Evolutionary conservation across 2,113 vertebrate genomes (phyloP), one percentile per base, ranked within the genome.

Genomic region (Thinocorus orbignyianus): DNA sequence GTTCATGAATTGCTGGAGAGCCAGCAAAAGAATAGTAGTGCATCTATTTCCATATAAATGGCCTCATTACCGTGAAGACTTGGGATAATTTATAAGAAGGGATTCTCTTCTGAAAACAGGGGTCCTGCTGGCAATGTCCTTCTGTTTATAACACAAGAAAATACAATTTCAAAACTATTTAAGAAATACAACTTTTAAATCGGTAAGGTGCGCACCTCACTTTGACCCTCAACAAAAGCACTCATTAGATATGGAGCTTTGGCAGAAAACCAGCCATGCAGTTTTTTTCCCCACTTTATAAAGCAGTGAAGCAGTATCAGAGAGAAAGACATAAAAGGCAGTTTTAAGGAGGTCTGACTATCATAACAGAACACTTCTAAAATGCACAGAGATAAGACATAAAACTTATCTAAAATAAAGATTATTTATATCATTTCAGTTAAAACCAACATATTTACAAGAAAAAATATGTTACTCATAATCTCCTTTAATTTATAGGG

Each of bases 11-110:
- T 93, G 88, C 94, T 93, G 80, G 87, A 94, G 88, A 95, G 92
- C 61, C 93, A 88, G 88, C 69, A 71, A 68, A 95, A 94, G 92
- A 88, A 33, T 17, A 86, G 86, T 49, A 64, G 74, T 2, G 74
- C 71, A 65, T 72, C 90, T n/a, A 91, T 96, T 95, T 96, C 96
- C 96, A 95, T 90, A 77, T 44, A 92, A 95, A 96, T 95, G 81
- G 88, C 72, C 90, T 95, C 70, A 92, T 93, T 93, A 85, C 54
- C 46, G 93, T 86, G 92, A 90, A 95, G 92, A 39, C 83, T 54
- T 8, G 25, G 23, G 49, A 86, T 92, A 92, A 95, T 95, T 92
- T 88, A 94, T 52, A 74, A 93, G 83, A 62, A 74, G 42, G 81
- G 78, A 93, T 88, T 88, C 79, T 93, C 18, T 0, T 71, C 71